phyloP scores from a whole-genome alignment of 2,797 vertebrate genomes.

The Nannoperca australis region DNA sequence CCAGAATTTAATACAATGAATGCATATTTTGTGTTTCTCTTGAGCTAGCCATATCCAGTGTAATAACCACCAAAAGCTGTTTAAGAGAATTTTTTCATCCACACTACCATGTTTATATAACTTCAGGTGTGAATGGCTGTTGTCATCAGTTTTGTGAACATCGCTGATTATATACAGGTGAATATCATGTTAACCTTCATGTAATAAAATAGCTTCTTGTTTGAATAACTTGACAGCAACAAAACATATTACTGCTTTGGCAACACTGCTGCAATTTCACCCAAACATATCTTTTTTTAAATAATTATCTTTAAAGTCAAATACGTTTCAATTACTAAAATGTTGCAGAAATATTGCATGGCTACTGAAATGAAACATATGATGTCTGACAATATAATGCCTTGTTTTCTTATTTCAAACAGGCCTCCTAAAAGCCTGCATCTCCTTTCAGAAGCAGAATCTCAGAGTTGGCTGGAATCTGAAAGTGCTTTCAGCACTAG shows the following conservation, averaged over 20 bases:
- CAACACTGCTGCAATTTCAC: constrained; percentile 49
- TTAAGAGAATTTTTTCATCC: constrained; percentile 1
- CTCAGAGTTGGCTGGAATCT: constrained; percentile 59
- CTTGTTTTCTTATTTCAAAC: constrained; percentile 17
- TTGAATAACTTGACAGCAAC: constrained; percentile 21
- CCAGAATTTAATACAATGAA: constrained; percentile 39
- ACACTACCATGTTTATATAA: not conserved
- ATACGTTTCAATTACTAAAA: constrained; percentile 18
- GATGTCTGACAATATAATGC: not conserved
- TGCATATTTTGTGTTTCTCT: constrained; percentile 49
- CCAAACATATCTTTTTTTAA: constrained; percentile 8
- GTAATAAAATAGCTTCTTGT: constrained; percentile 5
- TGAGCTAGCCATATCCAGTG: constrained; percentile 51
- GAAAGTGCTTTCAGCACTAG: constrained; percentile 74
- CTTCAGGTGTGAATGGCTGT: constrained; percentile 21
- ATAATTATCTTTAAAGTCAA: constrained; percentile 30
- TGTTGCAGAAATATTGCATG: constrained; percentile 24
- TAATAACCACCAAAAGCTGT: constrained; percentile 10
- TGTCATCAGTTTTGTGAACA: constrained; percentile 29
- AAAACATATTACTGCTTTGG: constrained; percentile 59
- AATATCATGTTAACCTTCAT: not conserved
- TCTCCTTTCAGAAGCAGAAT: constrained; percentile 47
- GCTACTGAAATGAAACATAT: constrained; percentile 26
- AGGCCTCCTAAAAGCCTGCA: constrained; percentile 36
- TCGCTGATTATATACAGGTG: constrained; percentile 18